Evolutionary conservation across 2,113 vertebrate genomes (phyloP).

Genomic region (Lepus europaeus): DNA sequence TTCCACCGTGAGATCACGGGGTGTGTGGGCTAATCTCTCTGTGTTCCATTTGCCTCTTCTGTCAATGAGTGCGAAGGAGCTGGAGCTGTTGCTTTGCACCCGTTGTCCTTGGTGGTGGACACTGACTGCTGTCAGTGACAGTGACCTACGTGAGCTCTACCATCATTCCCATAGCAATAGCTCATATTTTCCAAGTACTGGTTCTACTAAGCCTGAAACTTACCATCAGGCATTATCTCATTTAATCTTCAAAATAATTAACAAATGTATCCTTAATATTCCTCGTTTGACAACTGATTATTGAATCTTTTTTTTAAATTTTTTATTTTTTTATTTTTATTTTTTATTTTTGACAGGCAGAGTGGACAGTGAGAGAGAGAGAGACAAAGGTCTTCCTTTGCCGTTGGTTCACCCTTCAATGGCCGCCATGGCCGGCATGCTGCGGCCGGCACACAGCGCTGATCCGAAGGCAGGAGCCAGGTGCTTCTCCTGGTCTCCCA

Average conservation of each 20-base stretch:
- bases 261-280: background rate
- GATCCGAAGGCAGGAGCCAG: too few species aligned
- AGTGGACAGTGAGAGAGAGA: too few species aligned
- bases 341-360: too few species aligned
- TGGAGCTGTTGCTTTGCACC: background rate
- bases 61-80: background rate
- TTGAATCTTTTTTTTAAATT: background rate
- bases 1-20: background rate
- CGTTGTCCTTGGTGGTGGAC: background rate
- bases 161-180: background rate
- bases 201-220: background rate
- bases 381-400: too few species aligned
- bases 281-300: background rate
- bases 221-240: background rate
- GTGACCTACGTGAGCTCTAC: background rate
- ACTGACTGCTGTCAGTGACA: background rate
- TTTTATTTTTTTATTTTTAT: too few species aligned
- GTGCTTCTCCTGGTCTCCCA: too few species aligned
- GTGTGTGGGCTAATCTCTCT: background rate
- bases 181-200: background rate
- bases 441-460: too few species aligned
- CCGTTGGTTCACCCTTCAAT: too few species aligned
- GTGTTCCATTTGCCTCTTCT: background rate
- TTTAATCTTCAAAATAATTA: constrained; percentile 33
- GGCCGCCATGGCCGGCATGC: too few species aligned